Conservation (phyloP, 2,113 vertebrate genomes). For the Nesoenas mayeri region DNA sequence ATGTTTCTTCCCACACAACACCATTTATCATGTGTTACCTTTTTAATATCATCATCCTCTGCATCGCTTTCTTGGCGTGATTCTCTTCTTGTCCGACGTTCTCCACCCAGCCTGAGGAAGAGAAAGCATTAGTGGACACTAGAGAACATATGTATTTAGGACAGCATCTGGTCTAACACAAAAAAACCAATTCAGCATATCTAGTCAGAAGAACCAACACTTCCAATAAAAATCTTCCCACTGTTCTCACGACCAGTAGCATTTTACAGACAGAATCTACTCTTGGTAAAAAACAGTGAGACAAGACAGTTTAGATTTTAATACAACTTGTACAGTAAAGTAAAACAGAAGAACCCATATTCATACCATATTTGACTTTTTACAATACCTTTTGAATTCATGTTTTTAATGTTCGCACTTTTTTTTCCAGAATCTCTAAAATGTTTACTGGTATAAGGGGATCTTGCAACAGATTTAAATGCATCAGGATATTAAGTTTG, state of each 20-base stretch:
- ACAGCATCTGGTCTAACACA: not conserved
- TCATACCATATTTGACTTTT: not conserved
- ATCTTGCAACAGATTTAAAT: not conserved
- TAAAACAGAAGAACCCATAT: not conserved
- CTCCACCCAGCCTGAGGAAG: slow-evolving; percentile 89
- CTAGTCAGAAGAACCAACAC: not conserved
- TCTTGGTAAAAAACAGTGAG: not conserved
- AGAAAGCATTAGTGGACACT: not conserved
- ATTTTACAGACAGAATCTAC: not conserved
- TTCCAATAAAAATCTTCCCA: not conserved
- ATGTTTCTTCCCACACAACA: not conserved
- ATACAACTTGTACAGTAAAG: not conserved
- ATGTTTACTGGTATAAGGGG: not conserved
- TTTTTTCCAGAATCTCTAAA: not conserved
- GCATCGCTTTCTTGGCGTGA: slow-evolving; percentile 96
- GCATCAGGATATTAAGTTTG: not conserved
- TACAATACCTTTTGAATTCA: not conserved
- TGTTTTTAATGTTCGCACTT: not conserved
- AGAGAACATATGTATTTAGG: not conserved
- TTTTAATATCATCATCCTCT: slow-evolving; percentile 98
- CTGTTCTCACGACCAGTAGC: not conserved
- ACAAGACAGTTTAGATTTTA: not conserved
- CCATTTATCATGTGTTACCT: slow-evolving; percentile 72
- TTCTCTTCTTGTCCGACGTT: slow-evolving; percentile 95
- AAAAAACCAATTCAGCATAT: not conserved